phyloP scores from a whole-genome alignment of 2,888 invertebrate genomes.

The Cephus sareptanus region DNA sequence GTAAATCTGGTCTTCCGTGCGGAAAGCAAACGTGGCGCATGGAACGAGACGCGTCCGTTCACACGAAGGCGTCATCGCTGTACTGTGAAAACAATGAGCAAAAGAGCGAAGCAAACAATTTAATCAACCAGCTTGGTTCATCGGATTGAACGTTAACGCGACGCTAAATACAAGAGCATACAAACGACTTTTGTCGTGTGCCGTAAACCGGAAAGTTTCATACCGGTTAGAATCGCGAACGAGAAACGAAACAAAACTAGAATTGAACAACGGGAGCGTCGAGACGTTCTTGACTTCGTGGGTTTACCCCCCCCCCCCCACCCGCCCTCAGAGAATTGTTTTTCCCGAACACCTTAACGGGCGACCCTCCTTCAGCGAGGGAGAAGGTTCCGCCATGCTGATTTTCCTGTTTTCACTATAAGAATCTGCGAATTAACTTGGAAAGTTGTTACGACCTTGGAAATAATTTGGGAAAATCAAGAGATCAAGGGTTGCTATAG shows the following conservation, averaged over 20 bases:
- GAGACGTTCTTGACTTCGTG: background rate
- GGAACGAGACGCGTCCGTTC: background rate
- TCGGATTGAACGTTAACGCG: slow-evolving; percentile 18
- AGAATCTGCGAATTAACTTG: background rate
- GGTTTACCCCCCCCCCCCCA: background rate
- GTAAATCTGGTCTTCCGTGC: background rate
- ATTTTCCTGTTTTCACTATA: background rate
- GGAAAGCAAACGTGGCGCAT: background rate
- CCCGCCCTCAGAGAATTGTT: background rate
- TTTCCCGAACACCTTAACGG: background rate
- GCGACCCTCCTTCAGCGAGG: background rate
- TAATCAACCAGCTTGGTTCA: slow-evolving; percentile 40
- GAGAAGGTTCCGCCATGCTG: background rate
- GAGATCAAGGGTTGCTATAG: background rate
- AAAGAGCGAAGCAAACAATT: slow-evolving; percentile 36
- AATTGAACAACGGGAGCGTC: background rate
- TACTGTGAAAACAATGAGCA: slow-evolving; percentile 30
- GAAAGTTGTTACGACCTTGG: background rate
- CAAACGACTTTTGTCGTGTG: background rate
- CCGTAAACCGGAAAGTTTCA: background rate
- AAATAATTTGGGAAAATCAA: background rate
- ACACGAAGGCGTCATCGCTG: slow-evolving; percentile 4
- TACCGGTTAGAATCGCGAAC: background rate
- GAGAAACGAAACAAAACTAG: background rate
- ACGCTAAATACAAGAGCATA: background rate